Percentiles rank a stretch among this genome's conserved stretches.
These are phyloP conservation scores for Xestia sexstrigata DNA, from an alignment of 2,888 invertebrate genomes.

Conservation along the genomic window DNA sequence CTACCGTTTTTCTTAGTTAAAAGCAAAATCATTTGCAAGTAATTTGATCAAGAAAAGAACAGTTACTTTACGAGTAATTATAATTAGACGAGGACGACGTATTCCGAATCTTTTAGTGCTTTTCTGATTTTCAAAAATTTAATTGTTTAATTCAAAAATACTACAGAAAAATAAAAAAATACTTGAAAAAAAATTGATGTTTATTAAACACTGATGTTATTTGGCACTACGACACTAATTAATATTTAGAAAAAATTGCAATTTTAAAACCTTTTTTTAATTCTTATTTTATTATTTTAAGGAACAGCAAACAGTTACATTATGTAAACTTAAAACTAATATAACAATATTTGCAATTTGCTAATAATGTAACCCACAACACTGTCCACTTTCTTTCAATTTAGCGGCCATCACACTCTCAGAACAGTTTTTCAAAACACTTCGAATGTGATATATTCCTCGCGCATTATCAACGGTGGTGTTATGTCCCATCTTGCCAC, in stretches of 20 bases:
- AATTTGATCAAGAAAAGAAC: constrained; percentile 6
- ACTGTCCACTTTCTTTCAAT: no score
- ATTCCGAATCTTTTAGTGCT: constrained; percentile 79
- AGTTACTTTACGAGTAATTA: constrained; percentile 4
- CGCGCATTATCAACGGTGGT: not conserved
- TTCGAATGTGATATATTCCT: not conserved
- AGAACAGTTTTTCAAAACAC: not conserved
- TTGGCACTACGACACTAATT: constrained; percentile 4
- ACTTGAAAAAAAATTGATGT: constrained; percentile 5
- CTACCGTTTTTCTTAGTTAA: not conserved
- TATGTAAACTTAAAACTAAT: no score
- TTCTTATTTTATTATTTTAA: no score
- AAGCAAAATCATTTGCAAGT: constrained; percentile 18
- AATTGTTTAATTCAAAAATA: constrained; percentile 40
- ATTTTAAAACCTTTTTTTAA: not conserved
- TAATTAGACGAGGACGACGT: constrained; percentile 41
- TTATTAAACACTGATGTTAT: constrained; percentile 11
- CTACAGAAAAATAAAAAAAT: constrained; percentile 19
- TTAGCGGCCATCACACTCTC: not conserved
- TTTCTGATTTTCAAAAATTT: constrained; percentile 72
- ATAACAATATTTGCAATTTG: no score
- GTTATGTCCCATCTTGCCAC: not conserved
- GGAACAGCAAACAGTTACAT: no score
- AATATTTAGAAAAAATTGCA: not conserved
- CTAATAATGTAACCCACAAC: no score